Conservation (phyloP, 2,113 vertebrate genomes). For the Polyodon spathula region DNA sequence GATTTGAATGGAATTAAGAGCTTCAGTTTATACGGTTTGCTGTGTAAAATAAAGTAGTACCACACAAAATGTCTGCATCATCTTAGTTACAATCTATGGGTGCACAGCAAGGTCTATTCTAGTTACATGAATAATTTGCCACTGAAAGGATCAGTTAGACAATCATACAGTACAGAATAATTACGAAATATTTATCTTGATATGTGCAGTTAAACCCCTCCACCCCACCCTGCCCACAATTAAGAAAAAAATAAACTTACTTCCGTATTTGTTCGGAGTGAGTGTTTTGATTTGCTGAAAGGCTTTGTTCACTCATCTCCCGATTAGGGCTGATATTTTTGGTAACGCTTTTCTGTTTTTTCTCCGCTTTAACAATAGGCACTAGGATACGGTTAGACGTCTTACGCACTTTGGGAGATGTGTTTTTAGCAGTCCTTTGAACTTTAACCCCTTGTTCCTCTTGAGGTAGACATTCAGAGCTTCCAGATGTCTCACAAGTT, state of each 20-base stretch:
- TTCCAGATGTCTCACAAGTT: conserved; percentile 27
- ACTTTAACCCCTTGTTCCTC: conserved; percentile 53
- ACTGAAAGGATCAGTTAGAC: no score
- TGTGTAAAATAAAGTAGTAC: no score
- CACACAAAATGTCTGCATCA: no score
- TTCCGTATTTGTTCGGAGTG: conserved; percentile 52
- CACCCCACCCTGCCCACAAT: no score
- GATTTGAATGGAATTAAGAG: no score
- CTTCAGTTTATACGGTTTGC: no score
- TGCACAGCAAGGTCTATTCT: no score
- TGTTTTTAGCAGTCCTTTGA: conserved; percentile 36
- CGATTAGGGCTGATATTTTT: conserved; percentile 51
- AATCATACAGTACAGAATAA: no score
- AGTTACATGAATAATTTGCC: no score
- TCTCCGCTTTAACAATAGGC: conserved; percentile 47
- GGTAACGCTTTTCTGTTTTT: conserved; percentile 44
- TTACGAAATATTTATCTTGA: no score
- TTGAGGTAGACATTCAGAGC: conserved; percentile 51
- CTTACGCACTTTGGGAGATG: conserved; percentile 50
- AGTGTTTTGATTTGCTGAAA: conserved; percentile 33
- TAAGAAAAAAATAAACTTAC: conserved; percentile 28
- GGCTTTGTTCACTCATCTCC: conserved; percentile 36
- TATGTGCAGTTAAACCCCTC: no score
- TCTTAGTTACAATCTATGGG: no score
- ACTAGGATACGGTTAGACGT: conserved; percentile 37